Conservation (phyloP, 2,113 vertebrate genomes). For the Megaceryle maxima region DNA sequence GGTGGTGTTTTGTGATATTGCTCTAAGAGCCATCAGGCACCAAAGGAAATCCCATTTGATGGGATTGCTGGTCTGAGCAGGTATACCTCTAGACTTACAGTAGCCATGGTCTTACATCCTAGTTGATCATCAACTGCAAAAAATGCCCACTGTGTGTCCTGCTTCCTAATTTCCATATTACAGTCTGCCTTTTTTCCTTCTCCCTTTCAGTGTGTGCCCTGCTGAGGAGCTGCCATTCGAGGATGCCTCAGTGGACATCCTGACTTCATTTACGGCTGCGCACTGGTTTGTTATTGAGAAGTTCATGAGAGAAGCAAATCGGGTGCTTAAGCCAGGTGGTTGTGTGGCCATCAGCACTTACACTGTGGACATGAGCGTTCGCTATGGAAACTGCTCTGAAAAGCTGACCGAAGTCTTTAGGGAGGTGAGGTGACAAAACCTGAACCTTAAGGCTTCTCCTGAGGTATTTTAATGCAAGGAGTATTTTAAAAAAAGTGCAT, state of each 20-base stretch:
- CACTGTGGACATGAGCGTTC: slow-evolving; percentile 72
- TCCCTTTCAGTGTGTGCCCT: slow-evolving; percentile 57
- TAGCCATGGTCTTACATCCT: not conserved
- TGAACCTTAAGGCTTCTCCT: not conserved
- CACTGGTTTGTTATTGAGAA: slow-evolving; percentile 80
- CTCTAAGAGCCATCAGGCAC: not conserved
- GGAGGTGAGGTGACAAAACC: slow-evolving; percentile 67
- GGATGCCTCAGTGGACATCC: slow-evolving; percentile 75
- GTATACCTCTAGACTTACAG: not conserved
- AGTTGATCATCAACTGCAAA: rapidly evolving
- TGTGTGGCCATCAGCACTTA: slow-evolving; percentile 81
- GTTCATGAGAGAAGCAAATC: slow-evolving; percentile 77
- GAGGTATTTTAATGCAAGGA: not conserved
- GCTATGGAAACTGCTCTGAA: slow-evolving; percentile 52
- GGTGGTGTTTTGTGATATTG: not conserved
- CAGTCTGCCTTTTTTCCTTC: rapidly evolving
- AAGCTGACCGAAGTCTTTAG: slow-evolving; percentile 72
- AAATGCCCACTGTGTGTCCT: rapidly evolving
- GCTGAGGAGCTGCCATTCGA: slow-evolving; percentile 79
- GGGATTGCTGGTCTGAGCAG: not conserved
- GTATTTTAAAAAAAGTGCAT: not conserved
- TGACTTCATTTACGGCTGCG: slow-evolving; percentile 78
- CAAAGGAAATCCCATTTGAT: not conserved
- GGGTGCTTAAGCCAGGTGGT: slow-evolving; percentile 76
- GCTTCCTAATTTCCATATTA: rapidly evolving